Conservation (phyloP, 2,113 vertebrate genomes). For the Periophthalmus modestus region DNA sequence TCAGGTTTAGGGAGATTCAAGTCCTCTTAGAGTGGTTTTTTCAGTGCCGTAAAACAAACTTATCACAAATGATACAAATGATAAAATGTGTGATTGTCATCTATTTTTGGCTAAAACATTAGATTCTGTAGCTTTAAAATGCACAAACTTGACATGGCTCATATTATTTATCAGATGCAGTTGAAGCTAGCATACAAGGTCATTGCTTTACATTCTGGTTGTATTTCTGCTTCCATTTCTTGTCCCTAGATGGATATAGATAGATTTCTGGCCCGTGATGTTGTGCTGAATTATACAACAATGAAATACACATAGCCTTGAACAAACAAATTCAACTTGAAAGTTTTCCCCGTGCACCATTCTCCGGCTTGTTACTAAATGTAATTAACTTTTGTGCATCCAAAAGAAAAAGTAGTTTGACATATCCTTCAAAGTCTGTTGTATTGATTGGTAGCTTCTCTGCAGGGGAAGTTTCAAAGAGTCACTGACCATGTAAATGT, state of each 20-base stretch:
- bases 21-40: too few species aligned
- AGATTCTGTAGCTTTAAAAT: not conserved
- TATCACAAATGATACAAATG: too few species aligned
- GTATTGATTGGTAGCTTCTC: conserved; percentile 29
- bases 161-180: not conserved
- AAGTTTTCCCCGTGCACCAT: not conserved
- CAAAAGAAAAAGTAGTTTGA: not conserved
- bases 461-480: conserved; percentile 20
- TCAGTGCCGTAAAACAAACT: too few species aligned
- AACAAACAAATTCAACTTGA: not conserved
- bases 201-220: not conserved
- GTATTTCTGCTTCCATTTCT: not conserved
- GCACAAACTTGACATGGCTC: not conserved
- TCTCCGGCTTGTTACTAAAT: not conserved
- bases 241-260: not conserved
- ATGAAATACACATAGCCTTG: not conserved
- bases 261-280: not conserved
- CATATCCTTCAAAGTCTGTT: not conserved
- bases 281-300: not conserved
- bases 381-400: conserved; percentile 18
- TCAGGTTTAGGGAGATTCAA: too few species aligned
- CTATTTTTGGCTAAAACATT: too few species aligned
- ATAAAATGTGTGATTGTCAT: too few species aligned
- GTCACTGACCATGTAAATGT: conserved; percentile 43
- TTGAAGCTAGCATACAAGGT: not conserved